Base-by-base conservation (phyloP, 1,140 invertebrate species). In the Melipona quadrifasciata region DNA sequence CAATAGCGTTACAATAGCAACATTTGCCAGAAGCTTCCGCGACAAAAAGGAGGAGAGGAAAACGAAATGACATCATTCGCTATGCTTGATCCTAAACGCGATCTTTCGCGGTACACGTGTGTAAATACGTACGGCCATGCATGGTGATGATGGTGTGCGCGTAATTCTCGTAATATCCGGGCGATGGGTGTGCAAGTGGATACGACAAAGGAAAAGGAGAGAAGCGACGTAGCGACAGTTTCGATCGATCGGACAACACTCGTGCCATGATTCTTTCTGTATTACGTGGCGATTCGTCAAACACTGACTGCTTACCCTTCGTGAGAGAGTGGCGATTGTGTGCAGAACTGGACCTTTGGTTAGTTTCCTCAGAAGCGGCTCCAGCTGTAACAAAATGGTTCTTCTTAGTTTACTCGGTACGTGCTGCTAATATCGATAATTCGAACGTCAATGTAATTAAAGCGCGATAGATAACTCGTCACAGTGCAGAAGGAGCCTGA, bases 291-390 rank as follows among this genome's bases (percentile, higher is more conserved):
- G 24, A 73, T 73, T 31, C 12, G 71, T 51, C 17, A 27, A 39
- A 8, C 27, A 16, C 21, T 24, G 74, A 31, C 2, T 82, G 88
- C 92, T 94, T 88, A 95, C 94, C 94, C 92, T 94, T 95, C 91
- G 94, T 92, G 93, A 95, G 92, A 93, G 94, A 95, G 91, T 95
- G 94, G 91, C 94, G 94, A 93, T 93, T 93, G 91, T 95, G 93
- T 94, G 94, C 93, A 89, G 94, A 94, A 91, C 91, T 94, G 91
- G 93, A 92, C 93, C 94, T 94, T 93, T 95, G 94, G 93, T 91
- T 94, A 92, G 88, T 92, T 92, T 94, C 94, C 89, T 94, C 94
- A 91, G 94, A 92, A 94, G 93, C 94, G 88, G 93, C 92, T 93
- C 94, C 94, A 94, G 94, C 94, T 95, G 91, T 31, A 93, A 94